phyloP scores from a whole-genome alignment of 1,140 invertebrate species.

The Pogonomyrmex barbatus region DNA sequence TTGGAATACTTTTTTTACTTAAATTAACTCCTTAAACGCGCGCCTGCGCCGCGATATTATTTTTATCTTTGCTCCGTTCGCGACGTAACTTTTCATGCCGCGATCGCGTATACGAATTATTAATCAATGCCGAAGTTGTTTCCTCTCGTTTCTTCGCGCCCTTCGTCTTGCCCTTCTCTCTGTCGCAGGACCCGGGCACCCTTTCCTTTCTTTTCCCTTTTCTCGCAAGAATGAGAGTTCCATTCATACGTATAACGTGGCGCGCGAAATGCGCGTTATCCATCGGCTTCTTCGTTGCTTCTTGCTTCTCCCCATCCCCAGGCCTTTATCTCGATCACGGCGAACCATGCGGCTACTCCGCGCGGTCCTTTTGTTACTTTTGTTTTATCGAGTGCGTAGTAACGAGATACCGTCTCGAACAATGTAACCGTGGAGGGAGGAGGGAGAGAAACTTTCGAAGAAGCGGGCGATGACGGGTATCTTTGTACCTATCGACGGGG shows the following conservation, averaged over 20 bases:
- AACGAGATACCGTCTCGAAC: constrained; percentile 58
- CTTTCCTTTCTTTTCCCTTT: not conserved
- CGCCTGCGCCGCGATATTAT: not conserved
- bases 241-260: constrained; percentile 37
- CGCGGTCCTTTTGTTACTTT: constrained; percentile 42
- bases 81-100: not conserved
- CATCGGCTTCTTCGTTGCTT: constrained; percentile 9
- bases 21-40: constrained; percentile 1
- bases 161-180: not conserved
- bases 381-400: constrained; percentile 40
- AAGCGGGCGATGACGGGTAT: constrained; percentile 21
- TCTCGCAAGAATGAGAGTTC: not conserved
- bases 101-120: not conserved
- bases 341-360: constrained; percentile 41
- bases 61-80: constrained; percentile 5
- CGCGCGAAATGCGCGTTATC: constrained; percentile 53
- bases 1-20: constrained; percentile 39
- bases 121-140: not conserved
- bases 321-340: constrained; percentile 45
- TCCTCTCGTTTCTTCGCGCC: not conserved
- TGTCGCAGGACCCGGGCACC: not conserved
- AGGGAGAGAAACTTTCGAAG: constrained; percentile 29
- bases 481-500: constrained; percentile 36
- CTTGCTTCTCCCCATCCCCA: not conserved
- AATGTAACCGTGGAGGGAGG: constrained; percentile 31